phyloP scores from a whole-genome alignment of 2,888 invertebrate genomes.

The Apeira syringaria region DNA sequence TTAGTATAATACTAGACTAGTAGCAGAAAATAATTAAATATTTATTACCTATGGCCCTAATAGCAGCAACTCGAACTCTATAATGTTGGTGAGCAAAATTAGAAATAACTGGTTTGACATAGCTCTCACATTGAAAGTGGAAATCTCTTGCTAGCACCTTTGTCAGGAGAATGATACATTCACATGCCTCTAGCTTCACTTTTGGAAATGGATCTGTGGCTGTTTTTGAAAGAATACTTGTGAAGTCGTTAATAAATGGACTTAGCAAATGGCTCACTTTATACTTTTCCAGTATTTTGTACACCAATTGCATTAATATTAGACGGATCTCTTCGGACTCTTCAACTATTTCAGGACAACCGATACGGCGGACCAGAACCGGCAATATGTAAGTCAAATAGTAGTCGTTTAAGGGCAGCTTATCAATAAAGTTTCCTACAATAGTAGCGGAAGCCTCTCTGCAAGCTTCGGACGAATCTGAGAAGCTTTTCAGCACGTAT shows the following conservation, averaged over 20 bases:
- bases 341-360: conserved; percentile 87
- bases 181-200: conserved; percentile 91
- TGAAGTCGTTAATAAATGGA: conserved; percentile 89
- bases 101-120: conserved; percentile 88
- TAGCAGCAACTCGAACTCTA: conserved; percentile 88
- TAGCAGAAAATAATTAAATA: background rate
- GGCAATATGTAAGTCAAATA: conserved; percentile 90
- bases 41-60: conserved; percentile 87
- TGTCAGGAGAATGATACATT: conserved; percentile 87
- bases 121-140: conserved; percentile 88
- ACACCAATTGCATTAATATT: conserved; percentile 86
- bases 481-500: conserved; percentile 67
- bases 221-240: conserved; percentile 88
- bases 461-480: conserved; percentile 86
- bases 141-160: conserved; percentile 87
- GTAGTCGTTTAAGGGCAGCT: conserved; percentile 86
- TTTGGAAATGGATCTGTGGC: conserved; percentile 91
- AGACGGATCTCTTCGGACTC: conserved; percentile 92
- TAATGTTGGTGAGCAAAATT: conserved; percentile 93
- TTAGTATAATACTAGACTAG: too few species aligned
- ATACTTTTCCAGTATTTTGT: conserved; percentile 86
- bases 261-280: conserved; percentile 82
- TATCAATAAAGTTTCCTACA: conserved; percentile 80
- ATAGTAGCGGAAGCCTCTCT: conserved; percentile 83
- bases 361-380: conserved; percentile 89